phyloP scores from a whole-genome alignment of 1,140 invertebrate genomes.

The Helicoverpa zea region DNA sequence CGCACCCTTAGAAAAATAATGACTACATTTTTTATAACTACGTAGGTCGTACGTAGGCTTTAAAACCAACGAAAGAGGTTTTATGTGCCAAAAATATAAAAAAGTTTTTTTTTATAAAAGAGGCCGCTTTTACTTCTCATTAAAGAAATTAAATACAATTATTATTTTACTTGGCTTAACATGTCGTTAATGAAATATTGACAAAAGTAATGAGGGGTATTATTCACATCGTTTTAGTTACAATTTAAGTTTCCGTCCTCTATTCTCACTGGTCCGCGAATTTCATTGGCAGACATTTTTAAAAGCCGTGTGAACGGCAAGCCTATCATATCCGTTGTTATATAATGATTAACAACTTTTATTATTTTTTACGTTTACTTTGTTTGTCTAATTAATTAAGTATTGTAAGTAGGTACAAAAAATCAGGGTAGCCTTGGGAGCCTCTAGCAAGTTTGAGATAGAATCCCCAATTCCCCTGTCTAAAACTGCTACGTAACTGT shows the following conservation, averaged over 20 bases:
- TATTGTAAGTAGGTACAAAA: neutral
- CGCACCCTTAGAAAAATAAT: too few species aligned
- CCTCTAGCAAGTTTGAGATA: too few species aligned
- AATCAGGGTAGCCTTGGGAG: neutral
- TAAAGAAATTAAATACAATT: neutral
- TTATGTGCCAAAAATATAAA: neutral
- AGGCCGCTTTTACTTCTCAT: slow-evolving; percentile 15
- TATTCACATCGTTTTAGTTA: slow-evolving; percentile 45
- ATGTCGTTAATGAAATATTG: slow-evolving; percentile 3
- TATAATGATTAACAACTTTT: slow-evolving; percentile 11
- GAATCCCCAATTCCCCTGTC: too few species aligned
- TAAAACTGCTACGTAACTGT: too few species aligned
- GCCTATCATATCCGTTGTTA: slow-evolving; percentile 30
- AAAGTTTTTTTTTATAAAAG: neutral
- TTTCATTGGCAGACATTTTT: slow-evolving; percentile 34
- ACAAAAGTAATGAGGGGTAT: slow-evolving; percentile 26
- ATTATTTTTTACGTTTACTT: slow-evolving; percentile 27
- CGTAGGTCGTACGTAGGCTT: too few species aligned
- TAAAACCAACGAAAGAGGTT: neutral
- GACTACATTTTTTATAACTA: too few species aligned
- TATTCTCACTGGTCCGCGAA: slow-evolving; percentile 40
- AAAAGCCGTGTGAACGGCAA: slow-evolving; percentile 38
- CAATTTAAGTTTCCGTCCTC: slow-evolving; percentile 42
- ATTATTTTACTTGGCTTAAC: neutral
- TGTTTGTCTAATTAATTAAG: slow-evolving; percentile 31